Evolutionary conservation across 2,797 vertebrate genomes (phyloP).

Genomic region (Coracias cyanogaster): DNA sequence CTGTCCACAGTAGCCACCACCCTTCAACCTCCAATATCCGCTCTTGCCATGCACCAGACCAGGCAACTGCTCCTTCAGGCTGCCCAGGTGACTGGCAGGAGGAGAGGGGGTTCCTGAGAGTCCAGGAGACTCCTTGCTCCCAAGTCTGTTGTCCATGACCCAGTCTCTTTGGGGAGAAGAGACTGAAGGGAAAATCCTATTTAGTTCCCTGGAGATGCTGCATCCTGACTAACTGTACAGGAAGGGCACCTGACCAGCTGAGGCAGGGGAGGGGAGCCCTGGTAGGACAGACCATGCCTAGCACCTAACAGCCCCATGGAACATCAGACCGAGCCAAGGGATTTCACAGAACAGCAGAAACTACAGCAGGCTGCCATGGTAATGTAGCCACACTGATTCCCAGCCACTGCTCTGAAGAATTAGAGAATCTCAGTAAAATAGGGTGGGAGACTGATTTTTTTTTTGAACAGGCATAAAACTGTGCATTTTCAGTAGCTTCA

Average conservation of each 20-base stretch:
- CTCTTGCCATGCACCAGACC: not conserved
- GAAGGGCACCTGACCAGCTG: not conserved
- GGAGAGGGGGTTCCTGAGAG: not conserved
- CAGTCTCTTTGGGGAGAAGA: not conserved
- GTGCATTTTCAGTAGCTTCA: not conserved
- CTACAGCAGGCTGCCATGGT: not conserved
- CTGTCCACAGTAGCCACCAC: not conserved
- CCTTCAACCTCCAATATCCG: not conserved
- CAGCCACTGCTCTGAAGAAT: not conserved
- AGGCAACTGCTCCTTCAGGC: not conserved
- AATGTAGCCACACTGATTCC: not conserved
- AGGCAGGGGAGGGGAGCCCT: not conserved
- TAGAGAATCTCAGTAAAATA: not conserved
- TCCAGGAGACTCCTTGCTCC: not conserved
- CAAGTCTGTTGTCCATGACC: not conserved
- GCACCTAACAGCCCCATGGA: accelerated
- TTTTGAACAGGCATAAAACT: not conserved
- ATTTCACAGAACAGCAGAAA: not conserved
- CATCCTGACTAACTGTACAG: accelerated
- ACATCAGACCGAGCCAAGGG: not conserved
- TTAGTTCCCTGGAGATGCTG: not conserved
- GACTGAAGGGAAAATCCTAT: not conserved
- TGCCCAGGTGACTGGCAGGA: not conserved
- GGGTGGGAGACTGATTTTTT: not conserved
- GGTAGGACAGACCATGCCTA: not conserved